Conservation (phyloP, 2,888 invertebrate genomes). For the Conus canariensis region DNA sequence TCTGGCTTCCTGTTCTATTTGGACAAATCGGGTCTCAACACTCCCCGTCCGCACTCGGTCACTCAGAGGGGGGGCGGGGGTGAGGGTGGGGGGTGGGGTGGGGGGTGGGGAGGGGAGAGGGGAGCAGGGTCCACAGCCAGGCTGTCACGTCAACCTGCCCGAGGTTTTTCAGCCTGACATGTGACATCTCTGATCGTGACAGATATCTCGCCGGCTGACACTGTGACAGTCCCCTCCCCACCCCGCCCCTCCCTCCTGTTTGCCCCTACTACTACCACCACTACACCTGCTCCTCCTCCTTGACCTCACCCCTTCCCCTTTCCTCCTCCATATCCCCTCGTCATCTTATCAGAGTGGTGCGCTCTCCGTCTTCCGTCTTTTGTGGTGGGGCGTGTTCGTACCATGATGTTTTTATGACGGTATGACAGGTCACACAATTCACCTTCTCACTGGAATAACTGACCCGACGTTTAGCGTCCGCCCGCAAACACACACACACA, state of each 20-base stretch:
- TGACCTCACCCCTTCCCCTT: background rate
- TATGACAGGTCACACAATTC: too few relatives aligned
- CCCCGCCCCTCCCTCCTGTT: background rate
- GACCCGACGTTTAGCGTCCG: too few relatives aligned
- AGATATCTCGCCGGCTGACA: background rate
- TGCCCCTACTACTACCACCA: background rate
- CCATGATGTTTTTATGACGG: too few relatives aligned
- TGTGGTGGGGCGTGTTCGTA: too few relatives aligned
- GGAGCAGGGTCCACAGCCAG: background rate
- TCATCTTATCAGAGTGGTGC: too few relatives aligned
- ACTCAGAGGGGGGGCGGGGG: too few relatives aligned
- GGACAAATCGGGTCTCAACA: too few relatives aligned
- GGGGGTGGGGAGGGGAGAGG: background rate
- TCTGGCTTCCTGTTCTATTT: too few relatives aligned
- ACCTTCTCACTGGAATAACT: too few relatives aligned
- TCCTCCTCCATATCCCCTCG: background rate
- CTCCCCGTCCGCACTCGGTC: too few relatives aligned
- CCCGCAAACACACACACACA: too few relatives aligned
- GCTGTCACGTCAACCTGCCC: background rate
- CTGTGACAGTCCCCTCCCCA: background rate
- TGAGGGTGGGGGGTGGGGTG: background rate
- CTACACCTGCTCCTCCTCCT: background rate
- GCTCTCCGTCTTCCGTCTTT: too few relatives aligned
- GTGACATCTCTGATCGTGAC: constrained; percentile 24
- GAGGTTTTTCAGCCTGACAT: background rate